Percentiles rank a stretch among this genome's conserved stretches.
Evolutionary conservation across 2,113 vertebrate species (phyloP).

Genomic region (Macrotis lagotis): DNA sequence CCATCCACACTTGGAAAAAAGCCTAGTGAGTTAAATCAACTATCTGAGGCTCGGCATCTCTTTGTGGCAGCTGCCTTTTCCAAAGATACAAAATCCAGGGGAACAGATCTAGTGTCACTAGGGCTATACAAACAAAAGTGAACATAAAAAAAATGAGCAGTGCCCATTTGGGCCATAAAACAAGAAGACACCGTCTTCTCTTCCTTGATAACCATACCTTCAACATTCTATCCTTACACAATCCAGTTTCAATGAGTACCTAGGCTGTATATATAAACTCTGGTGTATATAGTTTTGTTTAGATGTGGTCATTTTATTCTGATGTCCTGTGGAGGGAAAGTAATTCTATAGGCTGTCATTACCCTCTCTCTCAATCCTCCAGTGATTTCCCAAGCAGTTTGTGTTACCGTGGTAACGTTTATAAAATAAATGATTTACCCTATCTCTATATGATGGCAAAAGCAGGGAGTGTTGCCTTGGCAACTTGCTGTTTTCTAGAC

Average conservation of each 20-base stretch:
- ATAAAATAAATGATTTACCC: slow-evolving; percentile 59
- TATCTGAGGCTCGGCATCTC: background rate
- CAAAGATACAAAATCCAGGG: background rate
- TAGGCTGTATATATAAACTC: background rate
- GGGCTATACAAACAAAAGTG: background rate
- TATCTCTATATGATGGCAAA: slow-evolving; percentile 25
- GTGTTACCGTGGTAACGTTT: slow-evolving; percentile 50
- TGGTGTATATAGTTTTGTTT: background rate
- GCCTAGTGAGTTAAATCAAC: background rate
- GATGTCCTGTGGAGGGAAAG: slow-evolving; percentile 23
- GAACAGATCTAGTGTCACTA: background rate
- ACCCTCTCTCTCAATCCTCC: background rate
- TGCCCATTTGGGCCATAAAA: background rate
- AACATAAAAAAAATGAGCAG: slow-evolving; percentile 6
- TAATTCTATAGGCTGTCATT: background rate
- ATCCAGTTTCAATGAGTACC: slow-evolving; percentile 8
- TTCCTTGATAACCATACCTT: slow-evolving; percentile 15
- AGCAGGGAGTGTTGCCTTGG: slow-evolving; percentile 37
- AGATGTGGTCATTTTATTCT: background rate
- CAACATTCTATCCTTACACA: background rate
- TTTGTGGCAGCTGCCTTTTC: background rate
- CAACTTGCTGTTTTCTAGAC: slow-evolving; percentile 49
- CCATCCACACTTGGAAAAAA: background rate
- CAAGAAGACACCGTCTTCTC: background rate
- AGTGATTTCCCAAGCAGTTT: slow-evolving; percentile 38